phyloP scores from a whole-genome alignment of 2,888 invertebrate species.

The Andrena fulva region DNA sequence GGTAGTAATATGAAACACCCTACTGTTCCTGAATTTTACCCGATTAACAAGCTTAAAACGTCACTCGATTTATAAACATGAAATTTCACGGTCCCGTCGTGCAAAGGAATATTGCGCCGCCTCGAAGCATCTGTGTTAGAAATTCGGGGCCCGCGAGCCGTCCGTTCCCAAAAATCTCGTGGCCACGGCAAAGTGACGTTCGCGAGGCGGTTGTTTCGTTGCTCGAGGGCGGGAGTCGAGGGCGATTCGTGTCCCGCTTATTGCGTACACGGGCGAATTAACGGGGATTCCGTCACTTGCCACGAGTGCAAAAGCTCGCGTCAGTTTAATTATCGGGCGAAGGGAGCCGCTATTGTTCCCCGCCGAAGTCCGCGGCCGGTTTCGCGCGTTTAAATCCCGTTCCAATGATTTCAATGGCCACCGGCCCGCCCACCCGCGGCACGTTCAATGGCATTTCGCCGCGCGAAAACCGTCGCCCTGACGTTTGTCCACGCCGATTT shows the following conservation, averaged over 20 bases:
- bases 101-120: too few species aligned
- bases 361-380: conserved; percentile 56
- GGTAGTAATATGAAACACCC: too few species aligned
- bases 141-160: too few species aligned
- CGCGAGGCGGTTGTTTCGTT: conserved; percentile 15
- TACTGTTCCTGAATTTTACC: too few species aligned
- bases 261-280: conserved; percentile 64
- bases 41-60: too few species aligned
- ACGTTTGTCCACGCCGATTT: conserved; percentile 40
- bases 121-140: too few species aligned
- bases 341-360: conserved; percentile 67
- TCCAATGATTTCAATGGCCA: conserved; percentile 66
- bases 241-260: conserved; percentile 43
- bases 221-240: background rate
- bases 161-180: background rate
- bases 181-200: conserved; percentile 19
- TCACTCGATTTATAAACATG: too few species aligned
- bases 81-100: too few species aligned
- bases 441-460: conserved; percentile 48
- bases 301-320: conserved; percentile 70
- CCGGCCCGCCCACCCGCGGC: conserved; percentile 30
- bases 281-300: conserved; percentile 72
- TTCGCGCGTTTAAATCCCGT: conserved; percentile 69
- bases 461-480: conserved; percentile 29
- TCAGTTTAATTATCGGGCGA: conserved; percentile 74